Evolutionary conservation across 1,140 invertebrate genomes (phyloP).

Genomic region (Mylabris phalerata): DNA sequence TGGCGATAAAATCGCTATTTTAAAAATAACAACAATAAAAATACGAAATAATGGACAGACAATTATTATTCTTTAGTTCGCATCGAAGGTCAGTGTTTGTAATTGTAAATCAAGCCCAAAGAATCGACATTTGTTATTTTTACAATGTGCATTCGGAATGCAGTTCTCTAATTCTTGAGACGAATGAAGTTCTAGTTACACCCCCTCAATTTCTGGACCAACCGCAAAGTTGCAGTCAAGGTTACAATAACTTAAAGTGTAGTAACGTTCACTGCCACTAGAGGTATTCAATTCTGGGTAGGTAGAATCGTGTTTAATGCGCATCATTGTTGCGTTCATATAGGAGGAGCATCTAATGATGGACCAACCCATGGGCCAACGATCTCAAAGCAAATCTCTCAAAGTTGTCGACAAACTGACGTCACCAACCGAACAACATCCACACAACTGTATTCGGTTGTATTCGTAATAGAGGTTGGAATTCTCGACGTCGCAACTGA

Average conservation of each 20-base stretch:
- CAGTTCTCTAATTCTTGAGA: too few species aligned
- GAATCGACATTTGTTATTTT: too few species aligned
- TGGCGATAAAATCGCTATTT: too few species aligned
- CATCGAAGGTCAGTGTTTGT: too few species aligned
- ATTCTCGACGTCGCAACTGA: too few species aligned
- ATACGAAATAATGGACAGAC: too few species aligned
- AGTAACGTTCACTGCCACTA: constrained; percentile 36
- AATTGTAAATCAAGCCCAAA: too few species aligned
- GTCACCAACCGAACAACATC: constrained; percentile 12
- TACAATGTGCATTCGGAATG: too few species aligned
- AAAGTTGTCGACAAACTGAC: constrained; percentile 21
- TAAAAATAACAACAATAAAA: too few species aligned
- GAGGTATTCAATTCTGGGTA: constrained; percentile 27
- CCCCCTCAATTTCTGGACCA: constrained; percentile 31
- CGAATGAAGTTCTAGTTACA: constrained; percentile 14
- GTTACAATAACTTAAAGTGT: constrained; percentile 28
- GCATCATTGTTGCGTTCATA: constrained; percentile 13
- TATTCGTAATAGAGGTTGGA: constrained; percentile 5
- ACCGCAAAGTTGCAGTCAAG: constrained; percentile 33
- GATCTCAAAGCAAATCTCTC: constrained; percentile 30
- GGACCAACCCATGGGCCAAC: constrained; percentile 28
- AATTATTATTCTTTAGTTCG: too few species aligned
- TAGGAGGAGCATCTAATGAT: constrained; percentile 1
- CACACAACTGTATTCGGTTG: neutral
- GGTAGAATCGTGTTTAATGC: constrained; percentile 1